These are phyloP conservation scores for Heliopora coerulea DNA, from an alignment of 92 coral and sea anemone species.

Conservation along the genomic window DNA sequence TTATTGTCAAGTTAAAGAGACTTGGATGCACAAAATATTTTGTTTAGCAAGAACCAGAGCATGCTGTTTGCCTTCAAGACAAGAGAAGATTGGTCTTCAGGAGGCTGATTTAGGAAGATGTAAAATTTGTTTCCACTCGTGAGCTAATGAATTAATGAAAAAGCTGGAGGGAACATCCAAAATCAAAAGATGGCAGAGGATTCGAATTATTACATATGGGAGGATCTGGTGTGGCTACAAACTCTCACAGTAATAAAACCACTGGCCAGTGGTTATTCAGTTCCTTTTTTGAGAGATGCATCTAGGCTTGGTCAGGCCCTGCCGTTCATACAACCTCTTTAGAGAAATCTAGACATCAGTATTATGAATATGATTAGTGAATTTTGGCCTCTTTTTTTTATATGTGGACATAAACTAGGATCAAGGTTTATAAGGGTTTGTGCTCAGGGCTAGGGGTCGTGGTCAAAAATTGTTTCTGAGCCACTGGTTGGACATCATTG, in stretches of 20 bases:
- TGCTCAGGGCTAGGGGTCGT: too few species aligned
- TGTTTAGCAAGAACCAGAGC: conserved; percentile 41
- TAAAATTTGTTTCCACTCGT: conserved; percentile 43
- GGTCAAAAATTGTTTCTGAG: too few species aligned
- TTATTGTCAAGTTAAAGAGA: too few species aligned
- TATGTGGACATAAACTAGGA: too few species aligned
- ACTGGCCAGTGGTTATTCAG: conserved; percentile 46
- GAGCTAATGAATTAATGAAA: conserved; percentile 23
- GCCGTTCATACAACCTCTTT: conserved; percentile 47
- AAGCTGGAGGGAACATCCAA: conserved; percentile 49
- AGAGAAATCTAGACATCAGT: conserved; percentile 35
- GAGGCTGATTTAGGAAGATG: conserved; percentile 47
- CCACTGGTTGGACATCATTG: too few species aligned
- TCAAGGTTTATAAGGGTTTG: too few species aligned
- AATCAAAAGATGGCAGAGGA: conserved; percentile 44
- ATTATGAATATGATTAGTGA: too few species aligned
- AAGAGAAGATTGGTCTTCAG: conserved; percentile 42
- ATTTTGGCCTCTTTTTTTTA: too few species aligned
- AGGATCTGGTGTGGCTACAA: conserved; percentile 22
- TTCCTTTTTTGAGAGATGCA: conserved; percentile 51
- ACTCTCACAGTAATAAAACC: conserved; percentile 23
- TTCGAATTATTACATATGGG: conserved; percentile 46
- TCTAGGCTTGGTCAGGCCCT: conserved; percentile 56
- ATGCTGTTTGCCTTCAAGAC: conserved; percentile 19
- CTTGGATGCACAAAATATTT: conserved; percentile 22